These are phyloP conservation scores for Dioctria linearis DNA, from an alignment of 2,888 invertebrate genomes.

Conservation along the genomic window DNA sequence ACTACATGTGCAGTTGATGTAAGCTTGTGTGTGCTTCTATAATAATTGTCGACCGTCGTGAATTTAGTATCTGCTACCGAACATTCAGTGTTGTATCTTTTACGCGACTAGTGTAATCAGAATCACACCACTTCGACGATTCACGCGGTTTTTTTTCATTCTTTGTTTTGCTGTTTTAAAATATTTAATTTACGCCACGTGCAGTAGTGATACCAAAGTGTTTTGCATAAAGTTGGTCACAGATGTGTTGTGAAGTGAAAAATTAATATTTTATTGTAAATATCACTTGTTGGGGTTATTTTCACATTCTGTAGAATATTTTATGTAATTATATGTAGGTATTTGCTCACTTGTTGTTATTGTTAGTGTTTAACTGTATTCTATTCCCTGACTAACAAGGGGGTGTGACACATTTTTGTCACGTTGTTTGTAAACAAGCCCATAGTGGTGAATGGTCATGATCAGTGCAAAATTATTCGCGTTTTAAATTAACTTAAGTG, in stretches of 20 bases:
- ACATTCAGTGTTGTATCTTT: too few relatives aligned
- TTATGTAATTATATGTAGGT: neutral
- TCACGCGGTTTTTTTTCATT: constrained; percentile 22
- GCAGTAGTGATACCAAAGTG: constrained; percentile 3
- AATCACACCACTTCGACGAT: constrained; percentile 29
- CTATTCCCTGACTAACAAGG: neutral
- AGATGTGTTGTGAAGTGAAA: constrained; percentile 10
- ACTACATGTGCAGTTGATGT: too few relatives aligned
- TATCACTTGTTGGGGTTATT: constrained; percentile 20
- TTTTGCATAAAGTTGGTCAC: constrained; percentile 5
- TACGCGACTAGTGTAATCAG: constrained; percentile 1
- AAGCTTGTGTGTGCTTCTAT: too few relatives aligned
- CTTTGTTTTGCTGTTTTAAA: constrained; percentile 28
- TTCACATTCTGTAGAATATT: constrained; percentile 12
- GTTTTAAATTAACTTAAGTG: constrained; percentile 29
- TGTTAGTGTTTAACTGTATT: constrained; percentile 38
- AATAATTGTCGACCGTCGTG: too few relatives aligned
- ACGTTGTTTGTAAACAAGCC: constrained; percentile 43
- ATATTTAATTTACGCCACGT: constrained; percentile 10
- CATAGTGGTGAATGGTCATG: constrained; percentile 38
- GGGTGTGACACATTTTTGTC: constrained; percentile 47
- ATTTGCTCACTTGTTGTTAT: constrained; percentile 21
- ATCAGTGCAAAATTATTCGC: constrained; percentile 38
- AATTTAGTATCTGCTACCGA: too few relatives aligned
- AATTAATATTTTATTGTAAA: neutral